Base-by-base conservation (phyloP, 1,140 invertebrate genomes). In the Coenobita brevimanus region DNA sequence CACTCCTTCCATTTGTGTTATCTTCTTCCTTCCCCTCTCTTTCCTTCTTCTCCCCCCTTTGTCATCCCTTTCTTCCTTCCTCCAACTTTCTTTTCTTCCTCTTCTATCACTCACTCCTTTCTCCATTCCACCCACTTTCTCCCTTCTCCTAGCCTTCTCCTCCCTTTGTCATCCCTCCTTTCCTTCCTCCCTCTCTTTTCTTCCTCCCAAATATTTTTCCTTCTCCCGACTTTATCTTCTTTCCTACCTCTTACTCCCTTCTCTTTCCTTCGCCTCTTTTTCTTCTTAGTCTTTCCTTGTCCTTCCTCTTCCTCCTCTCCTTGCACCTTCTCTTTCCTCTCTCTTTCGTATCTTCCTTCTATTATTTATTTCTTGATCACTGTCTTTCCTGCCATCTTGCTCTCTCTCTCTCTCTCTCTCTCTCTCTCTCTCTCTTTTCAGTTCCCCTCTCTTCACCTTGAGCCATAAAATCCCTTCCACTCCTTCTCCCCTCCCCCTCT, bases 351-450 rank as follows among this genome's bases (percentile, higher is more conserved):
- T 30, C 27, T 27, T 69, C 67, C 27, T 30, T 30, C 67, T 69
- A 10, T 30, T 30, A 10, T 30, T 69, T 30, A 15, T 27, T 69
- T 30, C 27, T 30, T 30, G 10, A 10, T 30, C 27, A 10, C 27
- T 30, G 8, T 69, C 27, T 30, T 30, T 69, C 67, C 10, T 27
- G 8, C 67, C 27, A 13, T 76, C 36, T 76, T 41, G 38, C 41
- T 46, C 41, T 46, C 41, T 46, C 41, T 46, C 33, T 76, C 73
- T 76, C 73, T 76, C 73, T 76, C 73, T 76, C 73, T 76, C 73
- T 76, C 73, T 76, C 38, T 76, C 73, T 43, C 73, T 43, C 36
- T 76, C 73, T 43, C 73, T 43, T 41, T 76, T 8, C 15, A 1
- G 38, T 24, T 76, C 2, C n/a, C 73, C 10, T n/a, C n/a, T n/a